A percentile compares a stretch with the other conserved stretches of the same genome.
phyloP scores from a whole-genome alignment of 2,113 vertebrate species.

The Dryoscopus gambensis region DNA sequence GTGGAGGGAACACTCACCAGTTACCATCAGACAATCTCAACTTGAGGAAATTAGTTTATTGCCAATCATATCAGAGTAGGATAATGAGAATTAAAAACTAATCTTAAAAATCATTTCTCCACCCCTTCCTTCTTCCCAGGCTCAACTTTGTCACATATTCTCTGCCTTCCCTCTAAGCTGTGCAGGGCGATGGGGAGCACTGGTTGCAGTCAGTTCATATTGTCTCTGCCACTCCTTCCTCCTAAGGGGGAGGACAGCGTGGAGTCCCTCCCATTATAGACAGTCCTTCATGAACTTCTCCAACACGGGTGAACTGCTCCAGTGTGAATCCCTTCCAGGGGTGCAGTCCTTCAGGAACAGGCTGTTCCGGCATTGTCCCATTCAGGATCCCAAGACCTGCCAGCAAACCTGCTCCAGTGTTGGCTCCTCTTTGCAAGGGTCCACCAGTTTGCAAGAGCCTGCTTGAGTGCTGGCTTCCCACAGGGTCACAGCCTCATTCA shows the following conservation, averaged over 20 bases:
- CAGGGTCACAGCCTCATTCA: neutral
- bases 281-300: neutral
- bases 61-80: neutral
- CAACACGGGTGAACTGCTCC: neutral
- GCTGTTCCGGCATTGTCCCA: neutral
- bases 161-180: neutral
- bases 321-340: neutral
- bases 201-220: neutral
- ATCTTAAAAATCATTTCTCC: neutral
- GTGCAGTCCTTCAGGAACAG: neutral
- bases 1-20: neutral
- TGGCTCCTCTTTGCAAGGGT: accelerated
- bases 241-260: neutral
- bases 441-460: neutral
- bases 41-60: neutral
- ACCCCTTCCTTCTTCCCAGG: neutral
- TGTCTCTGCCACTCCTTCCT: neutral
- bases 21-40: accelerated
- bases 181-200: neutral
- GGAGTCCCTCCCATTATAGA: neutral
- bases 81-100: neutral
- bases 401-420: neutral
- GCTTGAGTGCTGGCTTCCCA: too few species aligned
- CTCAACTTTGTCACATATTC: neutral
- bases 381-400: neutral